Evolutionary conservation across 2,797 vertebrate species (phyloP).

Genomic region (Tapera naevia): DNA sequence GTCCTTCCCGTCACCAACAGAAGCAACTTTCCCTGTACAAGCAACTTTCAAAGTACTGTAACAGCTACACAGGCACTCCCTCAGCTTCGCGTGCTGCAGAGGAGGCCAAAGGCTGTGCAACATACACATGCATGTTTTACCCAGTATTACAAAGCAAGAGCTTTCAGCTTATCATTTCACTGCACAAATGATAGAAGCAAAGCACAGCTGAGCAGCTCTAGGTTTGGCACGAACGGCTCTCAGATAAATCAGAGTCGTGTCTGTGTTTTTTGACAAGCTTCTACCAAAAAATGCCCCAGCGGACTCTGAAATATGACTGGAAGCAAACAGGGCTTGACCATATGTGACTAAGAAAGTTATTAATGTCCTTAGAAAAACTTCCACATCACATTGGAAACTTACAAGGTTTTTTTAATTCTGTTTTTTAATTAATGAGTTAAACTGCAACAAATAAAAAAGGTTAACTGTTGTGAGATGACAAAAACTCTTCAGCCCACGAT

Average conservation of each 20-base stretch:
- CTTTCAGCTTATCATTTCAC: conserved; percentile 36
- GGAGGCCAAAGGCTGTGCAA: not conserved
- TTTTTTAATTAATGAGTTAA: not conserved
- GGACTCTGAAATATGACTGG: conserved; percentile 35
- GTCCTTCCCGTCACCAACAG: not conserved
- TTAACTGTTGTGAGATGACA: not conserved
- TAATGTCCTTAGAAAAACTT: conserved; percentile 54
- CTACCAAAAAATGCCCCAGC: conserved; percentile 33
- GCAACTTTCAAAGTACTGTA: not conserved
- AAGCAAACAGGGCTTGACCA: conserved; percentile 50
- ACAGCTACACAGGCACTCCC: not conserved
- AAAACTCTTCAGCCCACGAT: not conserved
- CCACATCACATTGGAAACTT: not conserved
- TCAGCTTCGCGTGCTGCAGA: not conserved
- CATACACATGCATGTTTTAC: fast-evolving
- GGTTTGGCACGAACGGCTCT: not conserved
- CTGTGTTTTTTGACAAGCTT: conserved; percentile 59
- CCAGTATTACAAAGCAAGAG: not conserved
- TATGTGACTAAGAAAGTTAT: conserved; percentile 35
- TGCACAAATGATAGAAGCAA: conserved; percentile 61
- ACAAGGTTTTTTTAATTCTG: not conserved
- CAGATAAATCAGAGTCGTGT: conserved; percentile 60
- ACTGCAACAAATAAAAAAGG: not conserved
- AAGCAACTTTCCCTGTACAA: not conserved
- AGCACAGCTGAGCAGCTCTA: conserved; percentile 46